Evolutionary conservation across 2,888 invertebrate species (phyloP).

Genomic region (Rhaphigaster nebulosa): DNA sequence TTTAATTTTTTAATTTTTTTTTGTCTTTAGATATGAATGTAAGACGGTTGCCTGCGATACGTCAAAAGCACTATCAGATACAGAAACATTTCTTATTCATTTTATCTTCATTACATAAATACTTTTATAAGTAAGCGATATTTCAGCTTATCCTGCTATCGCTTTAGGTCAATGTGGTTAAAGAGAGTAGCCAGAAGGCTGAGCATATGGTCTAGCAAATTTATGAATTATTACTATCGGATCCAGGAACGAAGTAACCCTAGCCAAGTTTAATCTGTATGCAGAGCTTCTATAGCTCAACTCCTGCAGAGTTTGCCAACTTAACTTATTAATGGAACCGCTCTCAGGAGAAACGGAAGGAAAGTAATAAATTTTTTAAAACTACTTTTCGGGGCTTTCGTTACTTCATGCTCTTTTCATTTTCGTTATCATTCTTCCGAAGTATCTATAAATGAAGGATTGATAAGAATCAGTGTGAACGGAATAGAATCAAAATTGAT

Average conservation of each 20-base stretch:
- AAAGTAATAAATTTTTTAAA: slow-evolving; percentile 39
- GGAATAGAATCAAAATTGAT: not conserved
- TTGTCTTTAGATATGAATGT: too few relatives aligned
- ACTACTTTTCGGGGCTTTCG: slow-evolving; percentile 3
- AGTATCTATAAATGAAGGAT: not conserved
- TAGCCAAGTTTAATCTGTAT: not conserved
- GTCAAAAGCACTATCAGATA: not conserved
- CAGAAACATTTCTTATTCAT: not conserved
- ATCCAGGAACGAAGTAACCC: slow-evolving; percentile 11
- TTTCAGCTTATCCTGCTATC: not conserved
- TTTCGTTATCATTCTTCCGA: not conserved
- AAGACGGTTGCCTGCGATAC: not conserved
- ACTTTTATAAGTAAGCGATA: not conserved
- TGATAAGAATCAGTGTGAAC: not conserved
- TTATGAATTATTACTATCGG: slow-evolving; percentile 48
- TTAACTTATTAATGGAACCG: slow-evolving; percentile 40
- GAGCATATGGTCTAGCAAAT: slow-evolving; percentile 22
- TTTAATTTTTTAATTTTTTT: too few relatives aligned
- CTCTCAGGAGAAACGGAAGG: slow-evolving; percentile 43
- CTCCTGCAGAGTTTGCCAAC: slow-evolving; percentile 33
- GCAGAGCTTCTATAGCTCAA: not conserved
- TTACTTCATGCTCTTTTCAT: slow-evolving; percentile 23
- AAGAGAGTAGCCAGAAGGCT: not conserved
- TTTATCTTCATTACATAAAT: too few relatives aligned
- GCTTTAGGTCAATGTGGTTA: not conserved